Conservation (phyloP, 2,797 vertebrate species). For the Synanceia verrucosa region DNA sequence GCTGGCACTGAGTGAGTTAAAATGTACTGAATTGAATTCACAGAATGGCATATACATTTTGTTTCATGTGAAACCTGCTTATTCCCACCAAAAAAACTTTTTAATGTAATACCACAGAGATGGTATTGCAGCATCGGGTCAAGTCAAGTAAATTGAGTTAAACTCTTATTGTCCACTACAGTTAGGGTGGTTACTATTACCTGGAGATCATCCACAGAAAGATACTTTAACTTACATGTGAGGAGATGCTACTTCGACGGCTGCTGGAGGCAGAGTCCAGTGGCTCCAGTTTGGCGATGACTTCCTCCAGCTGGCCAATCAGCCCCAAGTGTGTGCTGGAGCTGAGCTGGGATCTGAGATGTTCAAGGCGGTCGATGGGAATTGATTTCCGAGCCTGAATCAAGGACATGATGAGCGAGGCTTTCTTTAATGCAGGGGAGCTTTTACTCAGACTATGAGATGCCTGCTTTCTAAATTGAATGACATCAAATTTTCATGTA, state of each 20-base stretch:
- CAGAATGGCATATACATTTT: neutral
- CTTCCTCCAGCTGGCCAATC: constrained; percentile 87
- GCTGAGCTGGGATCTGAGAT: constrained; percentile 90
- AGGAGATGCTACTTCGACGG: constrained; percentile 96
- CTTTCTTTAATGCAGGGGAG: neutral
- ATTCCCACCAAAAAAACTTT: neutral
- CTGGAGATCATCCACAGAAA: neutral
- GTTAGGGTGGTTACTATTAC: neutral
- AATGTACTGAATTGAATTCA: neutral
- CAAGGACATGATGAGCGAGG: neutral
- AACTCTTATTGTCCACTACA: neutral
- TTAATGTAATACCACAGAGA: neutral
- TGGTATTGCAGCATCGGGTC: neutral
- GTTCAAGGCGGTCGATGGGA: constrained; percentile 91
- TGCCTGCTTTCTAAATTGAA: neutral
- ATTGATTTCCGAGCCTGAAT: constrained; percentile 91
- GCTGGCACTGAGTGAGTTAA: too few relatives aligned
- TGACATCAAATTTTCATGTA: neutral
- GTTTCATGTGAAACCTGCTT: neutral
- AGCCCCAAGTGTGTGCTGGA: constrained; percentile 82
- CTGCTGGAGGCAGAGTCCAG: constrained; percentile 95
- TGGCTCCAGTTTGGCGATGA: constrained; percentile 90
- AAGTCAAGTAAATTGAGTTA: neutral
- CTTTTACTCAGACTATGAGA: neutral
- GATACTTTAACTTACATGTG: constrained; percentile 85